Evolutionary conservation across 2,797 vertebrate genomes (phyloP).

Genomic region (Diglossa cyanea): DNA sequence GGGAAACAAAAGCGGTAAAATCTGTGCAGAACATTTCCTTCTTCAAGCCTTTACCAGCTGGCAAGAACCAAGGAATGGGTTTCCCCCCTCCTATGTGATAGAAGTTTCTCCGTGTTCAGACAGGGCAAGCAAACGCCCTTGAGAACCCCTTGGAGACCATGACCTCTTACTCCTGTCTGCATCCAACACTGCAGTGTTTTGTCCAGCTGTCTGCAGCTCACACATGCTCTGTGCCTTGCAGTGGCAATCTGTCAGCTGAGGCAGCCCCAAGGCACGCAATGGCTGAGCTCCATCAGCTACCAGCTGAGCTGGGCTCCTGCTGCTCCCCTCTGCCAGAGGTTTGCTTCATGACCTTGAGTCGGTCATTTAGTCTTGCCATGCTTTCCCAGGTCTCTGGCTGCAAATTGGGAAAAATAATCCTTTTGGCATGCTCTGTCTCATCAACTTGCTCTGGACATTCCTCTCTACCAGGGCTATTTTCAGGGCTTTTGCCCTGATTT

Average conservation of each 20-base stretch:
- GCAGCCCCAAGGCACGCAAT: background rate
- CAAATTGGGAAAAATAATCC: background rate
- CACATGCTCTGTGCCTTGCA: background rate
- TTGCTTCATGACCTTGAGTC: background rate
- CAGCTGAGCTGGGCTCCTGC: constrained; percentile 28
- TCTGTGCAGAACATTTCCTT: background rate
- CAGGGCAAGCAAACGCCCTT: background rate
- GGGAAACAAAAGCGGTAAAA: background rate
- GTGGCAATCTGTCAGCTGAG: background rate
- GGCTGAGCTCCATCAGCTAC: background rate
- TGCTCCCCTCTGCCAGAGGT: constrained; percentile 6
- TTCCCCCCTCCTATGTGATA: background rate
- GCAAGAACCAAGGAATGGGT: background rate
- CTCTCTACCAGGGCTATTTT: background rate
- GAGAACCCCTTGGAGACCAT: background rate
- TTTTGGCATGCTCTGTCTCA: background rate
- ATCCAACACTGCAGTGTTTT: background rate
- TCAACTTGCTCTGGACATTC: background rate
- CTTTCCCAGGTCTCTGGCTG: background rate
- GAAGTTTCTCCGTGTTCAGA: background rate
- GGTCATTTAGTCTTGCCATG: background rate
- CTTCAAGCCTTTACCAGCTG: background rate
- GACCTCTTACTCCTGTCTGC: background rate
- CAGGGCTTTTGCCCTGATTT: background rate
- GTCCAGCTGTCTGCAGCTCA: background rate